Base-by-base conservation (phyloP, 2,888 invertebrate species). In the Phortica magna region DNA sequence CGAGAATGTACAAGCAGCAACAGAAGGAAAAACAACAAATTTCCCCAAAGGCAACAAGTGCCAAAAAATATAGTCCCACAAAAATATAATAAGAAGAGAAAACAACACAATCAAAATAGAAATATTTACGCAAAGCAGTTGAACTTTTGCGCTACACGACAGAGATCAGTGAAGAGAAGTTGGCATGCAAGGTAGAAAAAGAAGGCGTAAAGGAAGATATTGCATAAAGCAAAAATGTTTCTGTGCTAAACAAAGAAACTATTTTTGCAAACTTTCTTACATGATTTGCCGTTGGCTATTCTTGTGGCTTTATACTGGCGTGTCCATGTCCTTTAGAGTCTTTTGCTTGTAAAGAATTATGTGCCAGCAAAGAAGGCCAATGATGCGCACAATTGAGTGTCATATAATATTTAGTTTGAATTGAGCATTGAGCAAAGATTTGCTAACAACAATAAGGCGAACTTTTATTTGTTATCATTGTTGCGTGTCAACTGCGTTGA, bases 321-420 rank as follows among this genome's bases (percentile, higher is more conserved):
- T 55, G 14, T 55, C 70, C 55, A 31, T 55, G 31, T 55, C 70
- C 55, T 71, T 71, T 53, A 55, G 53, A 17, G 22, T 22, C 53
- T 17, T 53, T 22, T 48, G 31, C 53, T 71, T 70, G 42, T 9
- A 22, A 65, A 87, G 48, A 2, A 14, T 48, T 14, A 55, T 9
- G 7, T 76, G 81, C 48, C 14, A 14, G 83, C 79, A 83, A 87
- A 85, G 86, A 83, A 81, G 84, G 79, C 88, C 81, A 87, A 79
- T 86, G 85, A 85, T 86, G 85, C 85, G 86, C 82, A 85, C 88
- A 85, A 85, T 85, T 88, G 88, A 85, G 88, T 85, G 85, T 88
- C 85, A 85, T 85, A 88, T 88, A 12, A 9, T 9, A 48, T 48
- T 12, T 14, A 14, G 14, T 14, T 48, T 14, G 48, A 48, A 48